Evolutionary conservation across 2,113 vertebrate species (phyloP), one percentile per base, ranked within the genome.

Genomic region (Chloropsis hardwickii): DNA sequence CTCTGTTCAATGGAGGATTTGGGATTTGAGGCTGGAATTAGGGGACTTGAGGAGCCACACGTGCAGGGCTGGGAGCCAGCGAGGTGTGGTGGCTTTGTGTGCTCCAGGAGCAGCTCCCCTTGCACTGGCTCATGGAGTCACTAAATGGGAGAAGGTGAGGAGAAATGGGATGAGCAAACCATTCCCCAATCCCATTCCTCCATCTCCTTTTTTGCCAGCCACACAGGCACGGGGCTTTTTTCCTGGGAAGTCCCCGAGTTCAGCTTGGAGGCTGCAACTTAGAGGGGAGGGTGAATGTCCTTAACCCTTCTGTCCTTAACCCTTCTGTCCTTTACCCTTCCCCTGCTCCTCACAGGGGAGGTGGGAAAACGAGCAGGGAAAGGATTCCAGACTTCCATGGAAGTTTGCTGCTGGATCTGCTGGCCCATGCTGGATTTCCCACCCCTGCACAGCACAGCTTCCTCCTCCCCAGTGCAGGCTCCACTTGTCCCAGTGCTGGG

Each of bases 261-360:
- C 62, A 50, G 0, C 14, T 10, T 10, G 6, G 0, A 3, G 53
- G 57, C 53, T 80, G n/a, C 39, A 50, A 2, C 16, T 23, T 2
- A 2, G 27, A 33, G 10, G 23, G 33, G 39, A 24, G 0, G 2
- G 7, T 3, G 33, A 45, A 21, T 3, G 10, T 17, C 20, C 44
- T 9, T 2, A 39, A 16, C 2, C 11, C 40, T 44, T 19, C 69
- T 13, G 21, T 44, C n/a, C n/a, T n/a, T n/a, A n/a, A n/a, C n/a
- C n/a, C n/a, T n/a, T n/a, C n/a, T n/a, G n/a, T n/a, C n/a, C n/a
- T n/a, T n/a, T n/a, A n/a, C n/a, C n/a, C n/a, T n/a, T n/a, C n/a
- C n/a, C n/a, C n/a, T n/a, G n/a, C n/a, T n/a, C n/a, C n/a, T n/a
- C n/a, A n/a, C n/a, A n/a, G n/a, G n/a, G n/a, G n/a, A n/a, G n/a